Evolutionary conservation across 2,797 vertebrate genomes (phyloP).

Genomic region (Galagoides demidoff): DNA sequence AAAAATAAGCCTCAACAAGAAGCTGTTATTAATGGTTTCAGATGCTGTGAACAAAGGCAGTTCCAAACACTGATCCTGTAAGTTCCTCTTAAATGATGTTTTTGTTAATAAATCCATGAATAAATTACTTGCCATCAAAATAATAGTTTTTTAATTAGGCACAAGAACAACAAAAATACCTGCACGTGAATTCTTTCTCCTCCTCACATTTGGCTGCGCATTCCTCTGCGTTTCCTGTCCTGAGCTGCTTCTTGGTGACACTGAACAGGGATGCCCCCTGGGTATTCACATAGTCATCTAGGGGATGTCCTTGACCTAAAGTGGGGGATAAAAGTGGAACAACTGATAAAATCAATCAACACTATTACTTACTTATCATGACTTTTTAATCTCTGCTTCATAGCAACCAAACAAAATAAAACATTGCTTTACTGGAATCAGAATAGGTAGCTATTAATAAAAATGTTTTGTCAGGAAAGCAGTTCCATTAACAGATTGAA

Average conservation of each 20-base stretch:
- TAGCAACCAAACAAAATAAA: neutral
- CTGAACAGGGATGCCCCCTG: constrained; percentile 87
- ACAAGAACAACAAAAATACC: constrained; percentile 72
- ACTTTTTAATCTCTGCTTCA: neutral
- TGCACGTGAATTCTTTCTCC: constrained; percentile 87
- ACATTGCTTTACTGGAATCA: neutral
- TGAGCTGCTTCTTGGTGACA: constrained; percentile 65
- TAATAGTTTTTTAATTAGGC: rapidly evolving
- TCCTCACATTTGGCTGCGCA: constrained; percentile 85
- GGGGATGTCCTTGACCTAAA: constrained; percentile 81
- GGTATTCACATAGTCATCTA: constrained; percentile 86
- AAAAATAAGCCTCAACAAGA: neutral
- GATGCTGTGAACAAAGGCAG: neutral
- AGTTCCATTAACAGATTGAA: neutral
- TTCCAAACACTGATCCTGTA: neutral
- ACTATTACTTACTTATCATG: too few relatives aligned
- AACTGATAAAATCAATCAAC: rapidly evolving
- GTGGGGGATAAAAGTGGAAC: neutral
- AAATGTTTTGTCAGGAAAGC: neutral
- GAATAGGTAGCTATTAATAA: neutral
- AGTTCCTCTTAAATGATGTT: neutral
- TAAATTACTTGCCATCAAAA: neutral
- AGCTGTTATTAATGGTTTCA: neutral
- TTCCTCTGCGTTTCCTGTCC: constrained; percentile 62
- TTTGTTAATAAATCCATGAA: neutral